Base-by-base conservation (phyloP, 2,113 vertebrate species). In the Edolisoma coerulescens region DNA sequence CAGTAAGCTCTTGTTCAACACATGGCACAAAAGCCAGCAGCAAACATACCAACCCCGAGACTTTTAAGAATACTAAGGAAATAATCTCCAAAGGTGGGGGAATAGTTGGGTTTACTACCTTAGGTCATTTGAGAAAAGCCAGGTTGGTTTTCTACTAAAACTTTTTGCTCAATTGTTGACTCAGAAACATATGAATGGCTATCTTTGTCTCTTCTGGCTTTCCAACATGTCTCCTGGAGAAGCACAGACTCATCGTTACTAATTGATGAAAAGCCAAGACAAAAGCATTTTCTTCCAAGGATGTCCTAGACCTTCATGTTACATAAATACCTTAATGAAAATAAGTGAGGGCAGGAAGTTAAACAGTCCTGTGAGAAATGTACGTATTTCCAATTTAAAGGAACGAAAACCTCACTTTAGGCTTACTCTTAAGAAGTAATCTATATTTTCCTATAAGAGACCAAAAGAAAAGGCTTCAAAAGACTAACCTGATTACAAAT, bases 1-100 rank as follows among this genome's bases (percentile, higher is more conserved):
- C 79, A 90, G 79, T 83, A 95, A 85, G 78, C 75, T 95, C 87
- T 90, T 94, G 88, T 91, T 91, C 92, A 91, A 85, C 60, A 90
- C 59, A 63, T 41, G 35, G 82, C 68, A 92, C 85, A 93, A 94
- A 94, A 96, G 77, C 67, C 87, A 49, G 79, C 2, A 77, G 71
- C 87, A 96, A 95, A 93, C 85, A 90, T 2, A 77, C 70, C 71
- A 93, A 83, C 33, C 68, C 17, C 2, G 1, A 54, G 61, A 78
- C 45, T 64, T 71, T 84, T 60, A 84, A 67, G 56, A 84, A 32
- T n/a, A 56, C 42, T 74, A 39, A 17, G 50, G 73, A 95, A 82
- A 44, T 44, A 86, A 89, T 64, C 73, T 81, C 87, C 50, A 37
- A 85, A 82, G 12, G 19, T 0, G 0, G 22, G 6, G 8, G 5